Conservation (phyloP, 2,113 vertebrate genomes). For the Plecturocebus donacophilus region DNA sequence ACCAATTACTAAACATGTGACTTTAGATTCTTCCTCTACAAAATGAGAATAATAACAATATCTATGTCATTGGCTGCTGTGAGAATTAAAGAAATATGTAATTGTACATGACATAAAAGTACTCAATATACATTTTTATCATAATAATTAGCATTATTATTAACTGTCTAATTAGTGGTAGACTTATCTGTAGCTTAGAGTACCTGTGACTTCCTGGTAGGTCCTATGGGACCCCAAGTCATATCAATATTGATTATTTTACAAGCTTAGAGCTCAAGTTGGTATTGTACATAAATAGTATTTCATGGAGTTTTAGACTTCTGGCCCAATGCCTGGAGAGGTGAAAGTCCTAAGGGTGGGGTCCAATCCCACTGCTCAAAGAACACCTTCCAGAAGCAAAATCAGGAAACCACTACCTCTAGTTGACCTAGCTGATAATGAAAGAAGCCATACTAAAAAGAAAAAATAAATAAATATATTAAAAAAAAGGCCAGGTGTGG, state of each 20-base stretch:
- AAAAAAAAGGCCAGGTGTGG: too few relatives aligned
- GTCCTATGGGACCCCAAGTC: not conserved
- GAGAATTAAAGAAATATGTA: not conserved
- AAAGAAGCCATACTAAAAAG: not conserved
- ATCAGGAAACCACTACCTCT: slow-evolving; percentile 23
- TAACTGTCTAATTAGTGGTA: slow-evolving; percentile 5
- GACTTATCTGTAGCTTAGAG: slow-evolving; percentile 15
- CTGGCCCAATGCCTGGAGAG: not conserved
- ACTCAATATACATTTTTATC: not conserved
- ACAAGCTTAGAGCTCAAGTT: slow-evolving; percentile 17
- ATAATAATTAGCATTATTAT: slow-evolving; percentile 40
- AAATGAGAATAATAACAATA: slow-evolving; percentile 32
- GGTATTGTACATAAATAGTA: not conserved
- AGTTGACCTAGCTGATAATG: not conserved
- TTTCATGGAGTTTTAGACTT: not conserved
- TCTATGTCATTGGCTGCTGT: not conserved
- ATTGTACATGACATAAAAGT: not conserved
- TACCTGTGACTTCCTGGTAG: not conserved
- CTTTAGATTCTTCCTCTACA: not conserved
- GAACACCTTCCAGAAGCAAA: slow-evolving; percentile 6
- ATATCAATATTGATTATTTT: slow-evolving; percentile 19
- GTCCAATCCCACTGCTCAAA: not conserved
- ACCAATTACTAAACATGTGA: slow-evolving; percentile 33
- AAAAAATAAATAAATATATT: too few relatives aligned
- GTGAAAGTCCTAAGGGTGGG: not conserved